Evolutionary conservation across 2,797 vertebrate species (phyloP).

Genomic region (Masticophis lateralis): DNA sequence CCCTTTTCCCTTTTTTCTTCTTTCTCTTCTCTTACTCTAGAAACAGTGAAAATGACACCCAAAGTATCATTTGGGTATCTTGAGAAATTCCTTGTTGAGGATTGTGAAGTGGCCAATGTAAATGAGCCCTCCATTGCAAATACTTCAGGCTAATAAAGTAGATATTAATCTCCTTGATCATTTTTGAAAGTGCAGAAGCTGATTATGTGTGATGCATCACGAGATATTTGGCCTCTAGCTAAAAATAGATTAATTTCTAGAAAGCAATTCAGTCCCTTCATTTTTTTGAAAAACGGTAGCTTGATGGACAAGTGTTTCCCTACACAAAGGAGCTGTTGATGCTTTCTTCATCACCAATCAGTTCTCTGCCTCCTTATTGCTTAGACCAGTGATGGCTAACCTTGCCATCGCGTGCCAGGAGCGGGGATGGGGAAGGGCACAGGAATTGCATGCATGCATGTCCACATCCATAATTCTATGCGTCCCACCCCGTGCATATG

Average conservation of each 20-base stretch:
- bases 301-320: not conserved
- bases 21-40: not conserved
- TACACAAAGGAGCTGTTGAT: not conserved
- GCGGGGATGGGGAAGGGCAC: too few species aligned
- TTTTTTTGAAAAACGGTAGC: not conserved
- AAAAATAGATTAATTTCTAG: not conserved
- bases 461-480: too few species aligned
- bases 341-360: not conserved
- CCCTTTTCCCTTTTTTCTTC: not conserved
- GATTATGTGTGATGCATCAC: not conserved
- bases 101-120: not conserved
- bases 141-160: not conserved
- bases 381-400: not conserved
- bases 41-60: not conserved
- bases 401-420: too few species aligned
- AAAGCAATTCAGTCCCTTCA: not conserved
- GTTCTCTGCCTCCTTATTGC: not conserved
- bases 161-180: not conserved
- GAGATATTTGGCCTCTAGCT: not conserved
- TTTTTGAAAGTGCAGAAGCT: not conserved
- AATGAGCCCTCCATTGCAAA: not conserved
- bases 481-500: too few species aligned
- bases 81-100: not conserved
- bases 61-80: not conserved
- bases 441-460: accelerated